Conservation (phyloP, 2,888 invertebrate genomes). For the Diachrysia chrysitis region DNA sequence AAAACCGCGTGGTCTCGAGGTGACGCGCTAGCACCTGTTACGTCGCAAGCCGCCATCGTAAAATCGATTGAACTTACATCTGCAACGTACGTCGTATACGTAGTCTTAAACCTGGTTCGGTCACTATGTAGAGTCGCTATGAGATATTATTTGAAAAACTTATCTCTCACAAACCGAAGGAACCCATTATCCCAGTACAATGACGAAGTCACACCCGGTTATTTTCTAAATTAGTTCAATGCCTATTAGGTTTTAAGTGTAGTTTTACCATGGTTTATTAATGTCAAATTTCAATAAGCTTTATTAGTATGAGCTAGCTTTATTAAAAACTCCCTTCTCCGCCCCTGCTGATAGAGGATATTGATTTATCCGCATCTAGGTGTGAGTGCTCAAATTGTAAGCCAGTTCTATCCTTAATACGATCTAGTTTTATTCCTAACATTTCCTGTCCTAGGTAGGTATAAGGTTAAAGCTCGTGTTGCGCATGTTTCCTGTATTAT, state of each 20-base stretch:
- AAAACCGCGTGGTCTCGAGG: slow-evolving; percentile 41
- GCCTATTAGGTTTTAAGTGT: too few species aligned
- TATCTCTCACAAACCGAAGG: not conserved
- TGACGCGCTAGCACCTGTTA: slow-evolving; percentile 49
- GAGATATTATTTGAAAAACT: not conserved
- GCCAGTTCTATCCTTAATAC: not conserved
- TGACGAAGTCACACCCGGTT: not conserved
- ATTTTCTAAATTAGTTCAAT: not conserved
- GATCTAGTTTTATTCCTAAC: not conserved
- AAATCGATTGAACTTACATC: slow-evolving; percentile 38
- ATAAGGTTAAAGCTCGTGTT: slow-evolving; percentile 16
- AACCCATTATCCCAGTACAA: not conserved
- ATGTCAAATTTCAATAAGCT: not conserved
- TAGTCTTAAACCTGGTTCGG: not conserved
- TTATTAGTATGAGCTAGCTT: not conserved
- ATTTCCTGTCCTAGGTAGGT: not conserved
- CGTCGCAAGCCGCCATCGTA: slow-evolving; percentile 33
- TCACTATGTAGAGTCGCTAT: not conserved
- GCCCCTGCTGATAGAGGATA: slow-evolving; percentile 12
- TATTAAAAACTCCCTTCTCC: slow-evolving; percentile 2
- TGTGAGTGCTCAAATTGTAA: not conserved
- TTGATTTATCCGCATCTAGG: slow-evolving; percentile 1
- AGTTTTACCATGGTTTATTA: not conserved
- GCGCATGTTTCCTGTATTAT: slow-evolving; percentile 37
- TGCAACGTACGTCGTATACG: slow-evolving; percentile 10